These are phyloP conservation scores for Helarctos malayanus DNA, from an alignment of 2,797 vertebrate genomes.

Conservation along the genomic window DNA sequence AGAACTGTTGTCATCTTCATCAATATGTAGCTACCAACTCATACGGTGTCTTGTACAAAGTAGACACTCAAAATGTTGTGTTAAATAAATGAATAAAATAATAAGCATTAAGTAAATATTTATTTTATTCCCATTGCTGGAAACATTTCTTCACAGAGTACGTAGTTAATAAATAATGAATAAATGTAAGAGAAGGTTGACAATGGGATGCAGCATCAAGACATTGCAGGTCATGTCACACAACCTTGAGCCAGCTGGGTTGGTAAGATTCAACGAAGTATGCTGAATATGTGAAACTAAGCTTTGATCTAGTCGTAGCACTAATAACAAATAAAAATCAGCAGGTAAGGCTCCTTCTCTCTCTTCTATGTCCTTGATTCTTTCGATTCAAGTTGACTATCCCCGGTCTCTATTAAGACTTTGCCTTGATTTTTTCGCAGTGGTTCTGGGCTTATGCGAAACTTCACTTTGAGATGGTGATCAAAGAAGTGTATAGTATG, in stretches of 20 bases:
- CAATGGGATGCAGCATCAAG: background rate
- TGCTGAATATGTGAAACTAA: background rate
- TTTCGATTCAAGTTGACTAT: background rate
- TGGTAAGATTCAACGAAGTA: background rate
- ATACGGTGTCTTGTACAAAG: background rate
- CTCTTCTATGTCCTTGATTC: background rate
- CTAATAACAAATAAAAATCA: constrained; percentile 19
- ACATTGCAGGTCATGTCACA: background rate
- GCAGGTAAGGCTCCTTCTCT: background rate
- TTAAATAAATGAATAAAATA: background rate
- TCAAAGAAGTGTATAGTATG: background rate
- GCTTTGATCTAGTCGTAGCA: background rate
- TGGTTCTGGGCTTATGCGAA: background rate
- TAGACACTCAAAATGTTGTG: background rate
- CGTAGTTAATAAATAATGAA: constrained; percentile 31
- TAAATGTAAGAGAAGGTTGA: constrained; percentile 7
- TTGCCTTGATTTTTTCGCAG: background rate
- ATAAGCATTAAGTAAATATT: background rate
- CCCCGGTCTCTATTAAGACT: background rate
- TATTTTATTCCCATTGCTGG: background rate
- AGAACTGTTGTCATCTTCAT: background rate
- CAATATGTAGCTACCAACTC: background rate
- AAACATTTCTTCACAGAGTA: background rate
- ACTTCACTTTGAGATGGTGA: constrained; percentile 24
- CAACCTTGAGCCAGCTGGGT: background rate